A percentile compares a stretch with the other conserved stretches of the same genome.
phyloP scores from a whole-genome alignment of 2,797 vertebrate genomes.

The Syndactyla subalaris region DNA sequence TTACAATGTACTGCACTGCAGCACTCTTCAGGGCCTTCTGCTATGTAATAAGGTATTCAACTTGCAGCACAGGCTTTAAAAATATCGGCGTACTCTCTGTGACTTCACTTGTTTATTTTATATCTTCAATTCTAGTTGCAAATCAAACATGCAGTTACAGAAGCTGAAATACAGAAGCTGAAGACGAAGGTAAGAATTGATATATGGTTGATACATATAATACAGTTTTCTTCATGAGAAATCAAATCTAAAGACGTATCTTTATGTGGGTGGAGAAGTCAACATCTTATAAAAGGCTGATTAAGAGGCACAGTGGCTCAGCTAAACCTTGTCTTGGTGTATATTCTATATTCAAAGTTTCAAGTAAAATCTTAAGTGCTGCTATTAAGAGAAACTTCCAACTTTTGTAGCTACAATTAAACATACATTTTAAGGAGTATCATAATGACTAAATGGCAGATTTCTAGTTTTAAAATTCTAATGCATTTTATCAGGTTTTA shows the following conservation, averaged over 20 bases:
- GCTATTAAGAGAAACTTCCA: slow-evolving; percentile 22
- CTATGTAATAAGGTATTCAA: slow-evolving; percentile 62
- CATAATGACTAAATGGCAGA: not conserved
- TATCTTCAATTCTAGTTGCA: slow-evolving; percentile 89
- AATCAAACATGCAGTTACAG: slow-evolving; percentile 98
- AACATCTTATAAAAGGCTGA: slow-evolving; percentile 24
- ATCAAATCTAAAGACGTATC: slow-evolving; percentile 5
- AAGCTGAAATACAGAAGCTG: slow-evolving; percentile 99
- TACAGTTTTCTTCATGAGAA: slow-evolving; percentile 24
- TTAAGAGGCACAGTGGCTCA: not conserved
- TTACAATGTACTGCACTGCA: slow-evolving; percentile 78
- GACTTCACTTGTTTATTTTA: slow-evolving; percentile 73
- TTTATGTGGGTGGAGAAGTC: slow-evolving; percentile 56
- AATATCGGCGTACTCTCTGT: slow-evolving; percentile 50
- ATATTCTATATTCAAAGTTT: slow-evolving; percentile 9
- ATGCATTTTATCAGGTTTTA: not conserved
- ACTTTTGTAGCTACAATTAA: not conserved
- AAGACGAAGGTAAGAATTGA: slow-evolving; percentile 94
- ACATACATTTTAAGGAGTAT: not conserved
- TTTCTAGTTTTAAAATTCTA: slow-evolving; percentile 1
- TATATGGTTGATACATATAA: not conserved
- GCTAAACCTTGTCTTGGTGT: slow-evolving; percentile 5
- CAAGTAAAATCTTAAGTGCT: slow-evolving; percentile 22
- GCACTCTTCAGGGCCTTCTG: slow-evolving; percentile 69
- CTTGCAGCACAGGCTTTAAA: slow-evolving; percentile 65